Base-by-base conservation (phyloP, 1,140 invertebrate species). In the Melanaphis sacchari region DNA sequence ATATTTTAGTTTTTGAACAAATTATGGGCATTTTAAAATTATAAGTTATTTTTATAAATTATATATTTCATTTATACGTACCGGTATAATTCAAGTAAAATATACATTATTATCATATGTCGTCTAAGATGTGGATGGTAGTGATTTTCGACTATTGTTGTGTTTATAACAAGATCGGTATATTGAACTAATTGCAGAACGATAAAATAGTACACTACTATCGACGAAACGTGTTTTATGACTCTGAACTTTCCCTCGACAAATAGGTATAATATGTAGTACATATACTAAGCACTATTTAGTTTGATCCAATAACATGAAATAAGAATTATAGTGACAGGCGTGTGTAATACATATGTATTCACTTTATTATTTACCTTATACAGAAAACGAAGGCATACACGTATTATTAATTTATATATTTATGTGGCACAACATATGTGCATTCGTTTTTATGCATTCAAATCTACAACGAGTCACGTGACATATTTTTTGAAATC, bases 381-480 rank as follows among this genome's bases (percentile, higher is more conserved):
- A 76, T 76, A 76, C 59, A 76, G 59, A 76, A n/a, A 24, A 76
- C 59, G 59, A 76, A 76, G 59, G 59, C 59, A 76, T n/a, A 76
- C 59, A 76, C 59, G 59, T 76, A 76, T 76, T n/a, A 5, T n/a
- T 18, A n/a, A n/a, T 76, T 76, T 76, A 15, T 59, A 66, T 76
- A 76, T 15, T 15, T n/a, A 76, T 76, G 15, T 76, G 59, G 59
- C 59, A 76, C n/a, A n/a, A 76, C 31, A n/a, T 76, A n/a, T 76
- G 31, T 76, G 31, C 59, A n/a, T 76, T 76, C 59, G 59, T 76
- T 76, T 38, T 82, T 82, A 82, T 38, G 22, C 81, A 82, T 82
- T 82, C 81, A 38, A 38, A 82, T 82, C 81, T 82, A 24, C 81
- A 21, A 82, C n/a, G 36, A 36, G 36, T 8, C 76, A 82, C n/a